A percentile compares a stretch with the other conserved stretches of the same genome.
Conservation (phyloP, 2,888 invertebrate species). For the Bellardia pandia region DNA sequence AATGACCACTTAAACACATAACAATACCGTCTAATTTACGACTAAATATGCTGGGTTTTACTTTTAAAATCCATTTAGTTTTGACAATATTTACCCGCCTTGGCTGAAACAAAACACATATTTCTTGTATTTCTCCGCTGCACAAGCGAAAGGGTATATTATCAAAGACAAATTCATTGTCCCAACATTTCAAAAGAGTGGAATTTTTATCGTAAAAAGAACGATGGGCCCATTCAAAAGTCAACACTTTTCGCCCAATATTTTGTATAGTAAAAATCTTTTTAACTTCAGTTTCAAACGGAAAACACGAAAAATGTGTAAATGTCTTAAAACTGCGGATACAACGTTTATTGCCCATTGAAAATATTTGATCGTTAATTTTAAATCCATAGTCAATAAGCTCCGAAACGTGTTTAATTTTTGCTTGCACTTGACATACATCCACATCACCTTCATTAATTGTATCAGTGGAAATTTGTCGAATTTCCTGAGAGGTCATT, state of each 20-base stretch:
- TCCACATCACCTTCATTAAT: not conserved
- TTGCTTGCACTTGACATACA: not conserved
- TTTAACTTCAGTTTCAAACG: constrained; percentile 75
- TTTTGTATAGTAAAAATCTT: constrained; percentile 77
- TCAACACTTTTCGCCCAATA: constrained; percentile 75
- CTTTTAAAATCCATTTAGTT: constrained; percentile 74
- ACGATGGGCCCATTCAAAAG: constrained; percentile 76
- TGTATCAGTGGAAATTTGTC: constrained; percentile 74
- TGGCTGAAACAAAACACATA: constrained; percentile 76
- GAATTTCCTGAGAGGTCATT: constrained; percentile 50
- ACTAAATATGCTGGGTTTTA: constrained; percentile 76
- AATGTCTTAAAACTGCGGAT: constrained; percentile 64
- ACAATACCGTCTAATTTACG: constrained; percentile 62
- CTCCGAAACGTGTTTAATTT: not conserved
- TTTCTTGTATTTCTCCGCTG: constrained; percentile 75
- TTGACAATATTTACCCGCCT: constrained; percentile 67
- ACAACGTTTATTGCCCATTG: constrained; percentile 25
- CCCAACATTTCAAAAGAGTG: constrained; percentile 67
- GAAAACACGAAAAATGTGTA: constrained; percentile 76
- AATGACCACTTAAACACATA: constrained; percentile 75
- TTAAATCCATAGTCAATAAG: constrained; percentile 75
- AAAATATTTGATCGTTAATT: constrained; percentile 75
- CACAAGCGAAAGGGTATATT: constrained; percentile 70
- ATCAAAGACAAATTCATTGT: constrained; percentile 76
- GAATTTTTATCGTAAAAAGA: constrained; percentile 75